Evolutionary conservation across 2,113 vertebrate species (phyloP).

Genomic region (Setophaga petechia): DNA sequence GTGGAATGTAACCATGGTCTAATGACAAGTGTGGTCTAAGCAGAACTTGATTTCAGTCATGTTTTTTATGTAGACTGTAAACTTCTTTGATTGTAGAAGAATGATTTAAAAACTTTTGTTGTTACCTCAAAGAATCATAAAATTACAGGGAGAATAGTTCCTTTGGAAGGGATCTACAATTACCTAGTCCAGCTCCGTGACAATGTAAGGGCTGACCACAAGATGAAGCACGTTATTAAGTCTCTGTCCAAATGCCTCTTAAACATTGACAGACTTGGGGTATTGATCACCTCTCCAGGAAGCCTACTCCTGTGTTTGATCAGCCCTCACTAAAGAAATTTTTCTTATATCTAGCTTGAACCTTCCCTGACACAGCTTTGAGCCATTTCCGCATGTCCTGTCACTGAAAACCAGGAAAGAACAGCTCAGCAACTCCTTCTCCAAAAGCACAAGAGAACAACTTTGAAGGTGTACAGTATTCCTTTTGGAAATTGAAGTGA

Average conservation of each 20-base stretch:
- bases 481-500: neutral
- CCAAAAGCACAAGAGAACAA: neutral
- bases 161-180: neutral
- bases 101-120: neutral
- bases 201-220: neutral
- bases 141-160: neutral
- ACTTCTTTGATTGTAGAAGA: neutral
- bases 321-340: neutral
- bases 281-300: neutral
- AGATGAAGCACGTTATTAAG: accelerated
- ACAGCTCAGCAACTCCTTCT: neutral
- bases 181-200: neutral
- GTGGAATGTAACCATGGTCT: neutral
- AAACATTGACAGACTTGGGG: neutral
- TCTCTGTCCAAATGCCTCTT: neutral
- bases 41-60: neutral
- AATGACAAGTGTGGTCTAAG: neutral
- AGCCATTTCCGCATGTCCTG: neutral
- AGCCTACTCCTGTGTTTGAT: neutral
- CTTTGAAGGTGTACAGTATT: neutral
- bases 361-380: neutral
- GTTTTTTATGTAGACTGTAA: neutral
- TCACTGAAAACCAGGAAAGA: neutral
- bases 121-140: neutral
- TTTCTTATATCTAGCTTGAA: neutral